Evolutionary conservation across 2,797 vertebrate species (phyloP), one percentile per base, ranked within the genome.

Genomic region (Diplodus sargus): DNA sequence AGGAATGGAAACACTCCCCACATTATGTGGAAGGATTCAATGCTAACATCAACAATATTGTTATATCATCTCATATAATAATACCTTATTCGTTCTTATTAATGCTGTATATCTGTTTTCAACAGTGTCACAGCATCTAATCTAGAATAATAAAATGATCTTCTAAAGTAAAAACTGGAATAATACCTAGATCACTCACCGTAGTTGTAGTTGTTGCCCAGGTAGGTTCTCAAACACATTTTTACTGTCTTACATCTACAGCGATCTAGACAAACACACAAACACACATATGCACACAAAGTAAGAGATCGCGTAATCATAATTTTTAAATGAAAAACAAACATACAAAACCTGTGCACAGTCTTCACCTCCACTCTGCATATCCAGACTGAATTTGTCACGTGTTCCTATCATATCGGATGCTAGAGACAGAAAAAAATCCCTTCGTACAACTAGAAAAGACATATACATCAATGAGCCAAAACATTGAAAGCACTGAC

Each of bases 141-240:
- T 34, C 6, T 0, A 54, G 6, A 23, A 17, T 30, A 34, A 43
- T 5, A 28, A 2, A 39, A 18, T 8, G 5, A 74, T 57, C 18
- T 30, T 57, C 5, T 28, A 6, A 43, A 7, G 18, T 45, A 42
- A 56, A 61, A 53, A 8, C 7, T 58, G n/a, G 16, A 20, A 23
- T 13, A 52, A 47, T 11, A 71, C 11, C 14, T 15, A 70, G 13
- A 12, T 43, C 5, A 85, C 96, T 96, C 89, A 99, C 98, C 98
- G 0, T 99, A 99, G 93, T 99, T 99, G 60, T 98, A 99, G 92
- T 99, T 99, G 92, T 99, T 99, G 89, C 91, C 97, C 71, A 93
- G 69, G 61, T 99, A 99, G 30, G 93, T 97, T 93, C 96, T 99
- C 89, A 95, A 92, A 63, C 78, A 89, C 47, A 97, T 96, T 92